Evolutionary conservation across 2,888 invertebrate species (phyloP), one percentile per base, ranked within the genome.

Genomic region (Tubulanus polymorphus): DNA sequence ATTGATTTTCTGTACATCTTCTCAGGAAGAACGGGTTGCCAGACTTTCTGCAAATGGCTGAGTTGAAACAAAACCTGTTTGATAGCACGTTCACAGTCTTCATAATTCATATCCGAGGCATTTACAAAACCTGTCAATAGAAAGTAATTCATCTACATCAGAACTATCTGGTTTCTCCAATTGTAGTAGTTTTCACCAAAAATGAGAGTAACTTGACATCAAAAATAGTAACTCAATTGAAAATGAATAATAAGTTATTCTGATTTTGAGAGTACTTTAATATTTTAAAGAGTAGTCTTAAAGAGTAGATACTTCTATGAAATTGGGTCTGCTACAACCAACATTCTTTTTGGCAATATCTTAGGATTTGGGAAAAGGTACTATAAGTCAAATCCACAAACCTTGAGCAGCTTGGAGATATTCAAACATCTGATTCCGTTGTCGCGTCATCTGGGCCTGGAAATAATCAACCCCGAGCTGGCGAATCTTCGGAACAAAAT

Each of bases 41-140:
- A 95, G 8, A 93, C 90, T 58, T 89, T 89, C 80, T 88, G 88
- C 15, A 95, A 79, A 53, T 91, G 82, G 68, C 90, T 88, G 65
- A 93, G 81, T 75, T 93, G 93, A 47, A 91, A 83, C 50, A 93
- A 80, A 69, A 91, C 90, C 77, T 93, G 92, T 6, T 90, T 84
- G 30, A 94, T 61, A 2, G 76, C 69, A 49, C 68, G 69, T 62
- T 76, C 75, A 15, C 72, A 68, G 26, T 63, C 57, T 27, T 64
- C 61, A 49, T 66, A 67, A 18, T 69, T 68, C 2, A n/a, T n/a
- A n/a, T 73, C 72, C 12, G 72, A 64, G 45, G 79, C 64, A 56
- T 64, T 67, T 5, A 64, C 61, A 67, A 79, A 80, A 18, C 73
- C 80, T 80, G 61, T 1, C 60, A 60, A 49, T 50, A 32, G 48